Conservation (phyloP, 2,888 invertebrate genomes). For the Nycteola revayana region DNA sequence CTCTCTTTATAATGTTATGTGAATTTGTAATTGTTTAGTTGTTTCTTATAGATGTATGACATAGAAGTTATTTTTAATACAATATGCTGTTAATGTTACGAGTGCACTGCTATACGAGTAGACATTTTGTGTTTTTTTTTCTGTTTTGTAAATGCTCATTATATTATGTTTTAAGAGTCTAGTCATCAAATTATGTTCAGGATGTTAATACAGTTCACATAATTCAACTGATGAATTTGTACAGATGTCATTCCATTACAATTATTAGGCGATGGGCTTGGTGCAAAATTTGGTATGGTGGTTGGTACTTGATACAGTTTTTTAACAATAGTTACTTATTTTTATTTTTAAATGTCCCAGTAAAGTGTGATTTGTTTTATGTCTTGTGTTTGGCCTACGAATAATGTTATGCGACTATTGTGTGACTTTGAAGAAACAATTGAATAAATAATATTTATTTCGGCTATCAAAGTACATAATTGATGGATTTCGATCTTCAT, state of each 20-base stretch:
- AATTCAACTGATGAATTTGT: slow-evolving; percentile 39
- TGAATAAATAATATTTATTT: too few species aligned
- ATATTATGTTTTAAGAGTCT: slow-evolving; percentile 78
- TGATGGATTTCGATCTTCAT: too few species aligned
- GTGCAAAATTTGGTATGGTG: not conserved
- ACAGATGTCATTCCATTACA: slow-evolving; percentile 47
- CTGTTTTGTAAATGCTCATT: slow-evolving; percentile 79
- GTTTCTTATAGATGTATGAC: slow-evolving; percentile 23
- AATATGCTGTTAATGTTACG: slow-evolving; percentile 32
- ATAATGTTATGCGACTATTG: too few species aligned
- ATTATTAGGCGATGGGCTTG: slow-evolving; percentile 23
- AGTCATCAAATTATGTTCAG: slow-evolving; percentile 76
- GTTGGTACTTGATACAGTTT: not conserved
- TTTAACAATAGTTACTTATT: too few species aligned
- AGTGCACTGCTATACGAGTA: slow-evolving; percentile 43
- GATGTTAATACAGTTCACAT: slow-evolving; percentile 48
- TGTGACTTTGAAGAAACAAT: too few species aligned
- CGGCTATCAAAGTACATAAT: too few species aligned
- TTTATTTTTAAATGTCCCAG: not conserved
- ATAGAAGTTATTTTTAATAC: slow-evolving; percentile 25
- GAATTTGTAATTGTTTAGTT: slow-evolving; percentile 26
- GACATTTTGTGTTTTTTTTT: slow-evolving; percentile 51
- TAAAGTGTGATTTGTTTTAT: not conserved
- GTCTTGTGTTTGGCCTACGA: too few species aligned
- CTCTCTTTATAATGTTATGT: slow-evolving; percentile 31